Percentiles rank a stretch among this genome's conserved stretches.
Evolutionary conservation across 2,113 vertebrate genomes (phyloP).

Genomic region (Zapornia atra): DNA sequence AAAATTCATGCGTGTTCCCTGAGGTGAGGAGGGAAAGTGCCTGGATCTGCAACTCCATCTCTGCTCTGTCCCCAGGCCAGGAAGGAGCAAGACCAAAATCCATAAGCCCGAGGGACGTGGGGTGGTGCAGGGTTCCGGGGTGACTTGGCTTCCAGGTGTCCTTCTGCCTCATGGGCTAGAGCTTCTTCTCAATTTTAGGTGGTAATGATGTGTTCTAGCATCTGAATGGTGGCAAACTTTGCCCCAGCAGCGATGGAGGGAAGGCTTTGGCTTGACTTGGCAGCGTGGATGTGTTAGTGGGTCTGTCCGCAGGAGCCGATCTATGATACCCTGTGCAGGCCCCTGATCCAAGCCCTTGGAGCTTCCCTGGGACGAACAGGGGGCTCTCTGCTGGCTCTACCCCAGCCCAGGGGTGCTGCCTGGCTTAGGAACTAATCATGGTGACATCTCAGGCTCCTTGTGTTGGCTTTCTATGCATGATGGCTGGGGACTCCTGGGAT

Average conservation of each 20-base stretch:
- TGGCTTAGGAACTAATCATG: background rate
- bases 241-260: background rate
- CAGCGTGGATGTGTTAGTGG: rapidly evolving
- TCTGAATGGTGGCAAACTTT: background rate
- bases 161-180: background rate
- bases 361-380: background rate
- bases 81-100: background rate
- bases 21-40: background rate
- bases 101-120: rapidly evolving
- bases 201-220: rapidly evolving
- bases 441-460: rapidly evolving
- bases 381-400: background rate
- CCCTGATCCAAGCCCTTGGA: rapidly evolving
- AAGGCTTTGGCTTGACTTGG: background rate
- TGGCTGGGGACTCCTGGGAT: background rate
- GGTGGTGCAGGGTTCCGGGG: rapidly evolving
- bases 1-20: background rate
- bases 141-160: background rate
- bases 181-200: background rate
- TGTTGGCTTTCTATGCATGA: rapidly evolving
- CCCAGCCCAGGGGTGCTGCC: background rate
- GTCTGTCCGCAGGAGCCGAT: background rate
- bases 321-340: background rate
- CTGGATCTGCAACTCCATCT: background rate
- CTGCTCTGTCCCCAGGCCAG: background rate